Evolutionary conservation across 2,888 invertebrate species (phyloP), one percentile per base, ranked within the genome.

Genomic region (Heliconius cydno): DNA sequence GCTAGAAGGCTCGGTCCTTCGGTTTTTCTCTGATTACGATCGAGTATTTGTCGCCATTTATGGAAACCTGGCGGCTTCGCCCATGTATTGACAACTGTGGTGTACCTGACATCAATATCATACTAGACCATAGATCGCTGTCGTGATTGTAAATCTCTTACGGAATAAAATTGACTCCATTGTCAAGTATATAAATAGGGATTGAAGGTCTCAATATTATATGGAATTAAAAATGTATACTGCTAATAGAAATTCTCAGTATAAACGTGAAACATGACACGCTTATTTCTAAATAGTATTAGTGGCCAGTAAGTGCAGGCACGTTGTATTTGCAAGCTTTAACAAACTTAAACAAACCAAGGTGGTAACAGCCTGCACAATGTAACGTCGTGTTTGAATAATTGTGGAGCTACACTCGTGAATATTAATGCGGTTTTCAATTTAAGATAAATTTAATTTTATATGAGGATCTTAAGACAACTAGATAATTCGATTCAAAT

Each of bases 1-100:
- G 91, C 87, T 92, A 86, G 88, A 86, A 88, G 90, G 88, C 89
- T 87, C 88, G 88, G 70, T 70, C 70, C 70, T 70, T 70, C 46
- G 90, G 91, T 94, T 94, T 94, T 94, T 93, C 92, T 90, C 84
- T 87, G 92, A 92, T 91, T 91, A 92, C 91, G 90, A 93, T 92
- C 91, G 88, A 85, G 88, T 87, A 87, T 87, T 88, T 87, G 85
- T 87, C 85, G 85, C 94, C 94, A 88, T 94, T 89, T 94, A 94
- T 86, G 94, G 94, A 86, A 94, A 90, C 92, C 89, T 91, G 94
- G 89, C 85, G 81, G 88, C 86, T 85, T 88, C 87, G 88, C 83
- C 87, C 88, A 86, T 86, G 89, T 89, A 91, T 91, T 92, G 92
- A 94, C 94, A 92, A 92, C 93, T 94, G 93, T 94, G 94, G 92